Conservation (phyloP, 1,140 invertebrate species). For the Holcopasites calliopsidis region DNA sequence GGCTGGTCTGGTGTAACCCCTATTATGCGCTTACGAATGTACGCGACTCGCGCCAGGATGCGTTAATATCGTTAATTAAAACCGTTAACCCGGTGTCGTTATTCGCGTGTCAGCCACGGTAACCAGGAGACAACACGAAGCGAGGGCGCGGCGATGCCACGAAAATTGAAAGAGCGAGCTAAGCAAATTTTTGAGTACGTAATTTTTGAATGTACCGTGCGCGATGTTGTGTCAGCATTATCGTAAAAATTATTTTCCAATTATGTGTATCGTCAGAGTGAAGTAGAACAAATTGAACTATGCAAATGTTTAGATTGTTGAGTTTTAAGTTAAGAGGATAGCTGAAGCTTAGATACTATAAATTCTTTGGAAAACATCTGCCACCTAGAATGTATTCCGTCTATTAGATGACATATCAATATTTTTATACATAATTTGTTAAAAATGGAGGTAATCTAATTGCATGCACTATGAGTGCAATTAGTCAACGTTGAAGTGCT, state of each 20-base stretch:
- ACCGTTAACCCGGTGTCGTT: slow-evolving; percentile 7
- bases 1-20: neutral
- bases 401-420: too few species aligned
- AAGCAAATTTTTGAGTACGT: neutral
- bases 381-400: neutral
- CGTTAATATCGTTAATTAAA: slow-evolving; percentile 61
- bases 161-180: neutral
- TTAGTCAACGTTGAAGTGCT: neutral
- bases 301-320: too few species aligned
- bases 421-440: too few species aligned
- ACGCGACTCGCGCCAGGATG: neutral
- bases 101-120: slow-evolving; percentile 4
- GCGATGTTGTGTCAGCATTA: neutral
- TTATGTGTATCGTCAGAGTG: too few species aligned
- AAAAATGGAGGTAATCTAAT: neutral
- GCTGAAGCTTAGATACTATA: too few species aligned
- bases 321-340: too few species aligned
- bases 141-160: neutral
- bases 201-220: neutral
- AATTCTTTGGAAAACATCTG: too few species aligned
- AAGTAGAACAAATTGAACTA: too few species aligned
- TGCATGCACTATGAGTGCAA: neutral
- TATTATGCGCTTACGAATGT: neutral
- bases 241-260: neutral
- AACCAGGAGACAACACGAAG: neutral